Conservation (phyloP, 2,888 invertebrate genomes). For the Trichacis sp. region DNA sequence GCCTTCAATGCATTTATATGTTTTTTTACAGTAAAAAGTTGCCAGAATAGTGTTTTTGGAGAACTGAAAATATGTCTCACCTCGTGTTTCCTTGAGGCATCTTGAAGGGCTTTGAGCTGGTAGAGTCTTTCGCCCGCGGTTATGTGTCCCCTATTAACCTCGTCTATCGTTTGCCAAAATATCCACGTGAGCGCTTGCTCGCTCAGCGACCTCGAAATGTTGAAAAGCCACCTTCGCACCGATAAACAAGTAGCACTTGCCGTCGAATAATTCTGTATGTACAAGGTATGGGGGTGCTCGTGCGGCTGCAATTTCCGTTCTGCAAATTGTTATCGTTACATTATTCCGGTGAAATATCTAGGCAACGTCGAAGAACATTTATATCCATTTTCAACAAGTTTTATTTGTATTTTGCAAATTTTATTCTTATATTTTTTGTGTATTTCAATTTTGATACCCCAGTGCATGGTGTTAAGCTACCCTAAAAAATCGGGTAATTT, state of each 20-base stretch:
- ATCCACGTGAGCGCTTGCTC: slow-evolving; percentile 85
- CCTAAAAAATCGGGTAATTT: too few species aligned
- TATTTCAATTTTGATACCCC: background rate
- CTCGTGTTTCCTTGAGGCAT: slow-evolving; percentile 86
- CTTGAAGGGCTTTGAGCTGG: slow-evolving; percentile 95
- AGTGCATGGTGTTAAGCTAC: too few species aligned
- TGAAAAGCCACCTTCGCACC: slow-evolving; percentile 90
- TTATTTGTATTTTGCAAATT: background rate
- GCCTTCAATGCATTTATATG: too few species aligned
- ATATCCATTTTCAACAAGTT: background rate
- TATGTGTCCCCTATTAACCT: slow-evolving; percentile 93
- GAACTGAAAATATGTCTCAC: too few species aligned
- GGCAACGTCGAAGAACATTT: background rate
- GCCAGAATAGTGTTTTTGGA: too few species aligned
- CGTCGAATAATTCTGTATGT: slow-evolving; percentile 99
- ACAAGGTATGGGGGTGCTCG: slow-evolving; percentile 97
- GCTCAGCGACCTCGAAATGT: slow-evolving; percentile 77
- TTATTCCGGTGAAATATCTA: too few species aligned
- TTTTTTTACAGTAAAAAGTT: too few species aligned
- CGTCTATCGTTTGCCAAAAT: slow-evolving; percentile 95
- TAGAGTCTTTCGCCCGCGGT: slow-evolving; percentile 91
- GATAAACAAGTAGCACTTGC: slow-evolving; percentile 95
- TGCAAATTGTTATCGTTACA: too few species aligned
- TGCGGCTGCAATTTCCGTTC: slow-evolving; percentile 93
- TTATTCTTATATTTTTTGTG: background rate